Evolutionary conservation across 2,113 vertebrate species (phyloP).

Genomic region (Takifugu bimaculatus): DNA sequence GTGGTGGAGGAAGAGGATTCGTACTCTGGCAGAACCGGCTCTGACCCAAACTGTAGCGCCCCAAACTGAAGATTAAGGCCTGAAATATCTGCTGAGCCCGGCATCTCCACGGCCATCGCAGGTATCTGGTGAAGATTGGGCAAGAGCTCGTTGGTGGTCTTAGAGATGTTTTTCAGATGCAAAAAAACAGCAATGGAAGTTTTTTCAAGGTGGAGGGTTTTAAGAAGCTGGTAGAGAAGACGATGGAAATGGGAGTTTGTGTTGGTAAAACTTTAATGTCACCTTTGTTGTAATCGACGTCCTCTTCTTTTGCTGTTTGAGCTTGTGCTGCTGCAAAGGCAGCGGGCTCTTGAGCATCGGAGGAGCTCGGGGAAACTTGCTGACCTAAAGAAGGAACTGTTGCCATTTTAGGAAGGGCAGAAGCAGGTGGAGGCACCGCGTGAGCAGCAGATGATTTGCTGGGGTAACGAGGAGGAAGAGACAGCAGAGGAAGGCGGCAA

Average conservation of each 20-base stretch:
- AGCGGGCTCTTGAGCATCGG: slow-evolving; percentile 95
- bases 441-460: slow-evolving; percentile 75
- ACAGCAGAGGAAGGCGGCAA: slow-evolving; percentile 59
- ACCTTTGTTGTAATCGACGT: slow-evolving; percentile 91
- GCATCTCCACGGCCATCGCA: slow-evolving; percentile 93
- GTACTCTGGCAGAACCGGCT: slow-evolving; percentile 89
- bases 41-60: slow-evolving; percentile 94
- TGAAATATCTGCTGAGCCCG: slow-evolving; percentile 90
- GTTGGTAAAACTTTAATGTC: not conserved
- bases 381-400: slow-evolving; percentile 67
- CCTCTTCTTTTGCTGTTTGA: slow-evolving; percentile 95
- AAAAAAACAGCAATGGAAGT: not conserved
- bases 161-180: not conserved
- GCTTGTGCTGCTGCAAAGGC: slow-evolving; percentile 93
- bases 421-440: slow-evolving; percentile 68
- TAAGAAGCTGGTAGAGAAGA: not conserved
- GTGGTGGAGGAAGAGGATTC: slow-evolving; percentile 82
- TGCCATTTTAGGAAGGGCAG: slow-evolving; percentile 80
- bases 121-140: slow-evolving; percentile 81
- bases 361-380: slow-evolving; percentile 89
- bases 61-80: slow-evolving; percentile 96
- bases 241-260: too few species aligned
- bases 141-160: not conserved
- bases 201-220: not conserved
- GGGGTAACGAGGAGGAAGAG: slow-evolving; percentile 61